Conservation (phyloP, 2,797 vertebrate species). For the Mycteria americana region DNA sequence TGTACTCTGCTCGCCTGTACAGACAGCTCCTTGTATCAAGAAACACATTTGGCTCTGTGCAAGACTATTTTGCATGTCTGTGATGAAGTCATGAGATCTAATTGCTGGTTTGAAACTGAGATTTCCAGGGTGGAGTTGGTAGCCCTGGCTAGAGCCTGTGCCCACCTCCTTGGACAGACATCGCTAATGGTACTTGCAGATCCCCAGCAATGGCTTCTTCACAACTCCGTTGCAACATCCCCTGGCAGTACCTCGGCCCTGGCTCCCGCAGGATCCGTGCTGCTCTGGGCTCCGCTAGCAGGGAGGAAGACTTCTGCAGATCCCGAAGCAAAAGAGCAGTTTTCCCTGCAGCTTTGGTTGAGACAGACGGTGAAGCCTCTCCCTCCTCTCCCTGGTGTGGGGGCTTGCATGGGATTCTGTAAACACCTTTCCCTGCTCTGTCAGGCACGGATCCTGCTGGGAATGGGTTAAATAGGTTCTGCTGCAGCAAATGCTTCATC, state of each 20-base stretch:
- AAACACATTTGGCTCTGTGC: fast-evolving
- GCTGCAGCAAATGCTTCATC: background rate
- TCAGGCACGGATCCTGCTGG: background rate
- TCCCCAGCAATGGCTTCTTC: background rate
- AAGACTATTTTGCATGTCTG: background rate
- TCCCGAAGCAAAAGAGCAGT: background rate
- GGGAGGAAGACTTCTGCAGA: background rate
- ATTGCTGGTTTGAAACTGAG: background rate
- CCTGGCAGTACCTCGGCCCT: background rate
- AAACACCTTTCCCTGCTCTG: background rate
- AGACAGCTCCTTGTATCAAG: background rate
- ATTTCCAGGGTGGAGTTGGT: background rate
- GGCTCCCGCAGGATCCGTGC: background rate
- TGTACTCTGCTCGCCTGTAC: fast-evolving
- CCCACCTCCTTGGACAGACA: background rate
- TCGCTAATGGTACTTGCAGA: background rate
- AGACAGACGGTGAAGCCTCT: background rate
- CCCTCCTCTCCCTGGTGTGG: background rate
- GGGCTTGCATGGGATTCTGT: fast-evolving
- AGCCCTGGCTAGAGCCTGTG: background rate
- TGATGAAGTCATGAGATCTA: background rate
- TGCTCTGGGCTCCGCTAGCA: background rate
- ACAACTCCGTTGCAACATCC: background rate
- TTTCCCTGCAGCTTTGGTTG: background rate
- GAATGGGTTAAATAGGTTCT: constrained; percentile 5